Evolutionary conservation across 2,113 vertebrate species (phyloP).

Genomic region (Arenaria interpres): DNA sequence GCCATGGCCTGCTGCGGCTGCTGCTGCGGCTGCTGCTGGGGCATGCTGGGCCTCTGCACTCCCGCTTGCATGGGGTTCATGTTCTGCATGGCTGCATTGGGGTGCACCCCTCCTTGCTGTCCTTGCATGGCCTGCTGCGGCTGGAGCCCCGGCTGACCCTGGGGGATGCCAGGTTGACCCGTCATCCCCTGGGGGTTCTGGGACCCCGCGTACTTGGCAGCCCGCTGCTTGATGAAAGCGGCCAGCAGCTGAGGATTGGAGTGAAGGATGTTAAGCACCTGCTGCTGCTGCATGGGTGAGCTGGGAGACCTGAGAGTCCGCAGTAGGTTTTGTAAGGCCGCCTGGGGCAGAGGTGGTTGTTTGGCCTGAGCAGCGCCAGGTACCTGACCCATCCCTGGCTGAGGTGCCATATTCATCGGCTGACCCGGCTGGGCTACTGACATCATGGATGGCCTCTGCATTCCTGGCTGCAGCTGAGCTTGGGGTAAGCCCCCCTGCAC

Average conservation of each 20-base stretch:
- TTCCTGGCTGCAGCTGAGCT: constrained; percentile 82
- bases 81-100: constrained; percentile 77
- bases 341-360: constrained; percentile 82
- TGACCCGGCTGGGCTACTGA: constrained; percentile 88
- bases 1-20: constrained; percentile 76
- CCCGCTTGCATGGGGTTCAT: constrained; percentile 79
- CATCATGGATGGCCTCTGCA: constrained; percentile 90
- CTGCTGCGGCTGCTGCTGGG: constrained; percentile 71
- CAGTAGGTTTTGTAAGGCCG: constrained; percentile 84
- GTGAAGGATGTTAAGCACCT: constrained; percentile 94
- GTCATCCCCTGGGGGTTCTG: constrained; percentile 77
- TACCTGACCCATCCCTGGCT: constrained; percentile 80
- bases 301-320: constrained; percentile 85
- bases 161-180: constrained; percentile 75
- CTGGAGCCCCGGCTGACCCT: constrained; percentile 75
- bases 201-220: constrained; percentile 86
- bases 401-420: constrained; percentile 81
- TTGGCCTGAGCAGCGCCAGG: constrained; percentile 79
- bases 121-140: constrained; percentile 73
- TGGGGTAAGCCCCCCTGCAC: constrained; percentile 85
- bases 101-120: constrained; percentile 77
- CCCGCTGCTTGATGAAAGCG: constrained; percentile 95
- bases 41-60: constrained; percentile 75
- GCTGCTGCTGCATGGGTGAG: constrained; percentile 92
- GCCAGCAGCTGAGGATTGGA: constrained; percentile 96